Evolutionary conservation across 2,113 vertebrate genomes (phyloP).

Genomic region (Scopus umbretta): DNA sequence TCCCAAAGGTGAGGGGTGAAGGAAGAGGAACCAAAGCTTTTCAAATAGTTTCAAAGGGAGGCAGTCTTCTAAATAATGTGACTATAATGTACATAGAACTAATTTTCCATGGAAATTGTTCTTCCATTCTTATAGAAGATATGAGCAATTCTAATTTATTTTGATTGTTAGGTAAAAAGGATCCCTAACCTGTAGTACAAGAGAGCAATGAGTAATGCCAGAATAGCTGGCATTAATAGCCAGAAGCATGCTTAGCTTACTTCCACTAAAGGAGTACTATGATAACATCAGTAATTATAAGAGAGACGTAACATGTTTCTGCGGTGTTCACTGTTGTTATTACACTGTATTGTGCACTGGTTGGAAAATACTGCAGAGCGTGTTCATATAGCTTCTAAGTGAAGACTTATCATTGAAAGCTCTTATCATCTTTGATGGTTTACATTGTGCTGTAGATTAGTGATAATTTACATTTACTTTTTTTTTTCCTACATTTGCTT

Average conservation of each 20-base stretch:
- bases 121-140: neutral
- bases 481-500: constrained; percentile 5
- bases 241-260: neutral
- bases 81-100: neutral
- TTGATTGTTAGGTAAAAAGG: neutral
- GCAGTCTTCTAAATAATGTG: neutral
- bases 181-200: neutral
- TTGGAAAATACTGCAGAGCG: neutral
- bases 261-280: constrained; percentile 1
- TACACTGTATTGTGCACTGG: neutral
- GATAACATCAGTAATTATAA: neutral
- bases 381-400: neutral
- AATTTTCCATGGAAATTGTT: neutral
- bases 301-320: neutral
- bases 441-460: neutral
- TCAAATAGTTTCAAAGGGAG: neutral
- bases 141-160: neutral
- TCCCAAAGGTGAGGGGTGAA: neutral
- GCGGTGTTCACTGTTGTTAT: neutral
- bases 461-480: neutral
- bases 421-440: neutral
- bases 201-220: neutral
- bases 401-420: neutral
- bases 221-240: neutral
- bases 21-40: neutral